phyloP scores from a whole-genome alignment of 2,888 invertebrate species.

The Andrena flavipes region DNA sequence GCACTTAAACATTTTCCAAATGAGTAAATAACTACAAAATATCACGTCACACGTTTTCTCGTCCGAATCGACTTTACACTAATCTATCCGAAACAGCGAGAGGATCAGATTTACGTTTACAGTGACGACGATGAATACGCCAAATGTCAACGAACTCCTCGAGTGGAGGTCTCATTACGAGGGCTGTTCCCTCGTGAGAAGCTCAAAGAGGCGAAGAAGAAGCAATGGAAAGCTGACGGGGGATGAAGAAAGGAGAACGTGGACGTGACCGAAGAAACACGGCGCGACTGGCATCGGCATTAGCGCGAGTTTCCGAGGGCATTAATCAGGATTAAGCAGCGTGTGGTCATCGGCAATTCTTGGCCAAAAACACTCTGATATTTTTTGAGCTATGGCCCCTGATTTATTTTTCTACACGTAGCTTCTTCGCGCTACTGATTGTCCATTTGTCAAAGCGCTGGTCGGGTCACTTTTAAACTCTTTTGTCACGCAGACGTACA shows the following conservation, averaged over 20 bases:
- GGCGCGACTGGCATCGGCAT: constrained; percentile 78
- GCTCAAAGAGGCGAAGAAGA: constrained; percentile 23
- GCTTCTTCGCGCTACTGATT: constrained; percentile 64
- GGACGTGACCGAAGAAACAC: constrained; percentile 45
- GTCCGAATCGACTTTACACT: background rate
- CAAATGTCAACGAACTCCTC: constrained; percentile 7
- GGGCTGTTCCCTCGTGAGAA: background rate
- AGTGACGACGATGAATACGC: background rate
- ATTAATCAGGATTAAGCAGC: constrained; percentile 84
- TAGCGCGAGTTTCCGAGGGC: constrained; percentile 80
- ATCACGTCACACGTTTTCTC: background rate
- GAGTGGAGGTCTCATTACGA: background rate
- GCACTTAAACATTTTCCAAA: too few species aligned
- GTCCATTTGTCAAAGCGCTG: constrained; percentile 69
- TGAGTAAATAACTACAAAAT: too few species aligned
- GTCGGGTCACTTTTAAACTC: constrained; percentile 52
- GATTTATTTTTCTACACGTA: constrained; percentile 60
- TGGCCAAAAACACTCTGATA: constrained; percentile 70
- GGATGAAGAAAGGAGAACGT: constrained; percentile 62
- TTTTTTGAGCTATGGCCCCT: constrained; percentile 59
- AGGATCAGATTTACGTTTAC: background rate
- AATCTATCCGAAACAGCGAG: background rate
- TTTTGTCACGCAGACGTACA: constrained; percentile 63
- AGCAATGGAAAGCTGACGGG: constrained; percentile 40
- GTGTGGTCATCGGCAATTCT: constrained; percentile 73